Base-by-base conservation (phyloP, 1,140 invertebrate species). In the Schlechtendalia chinensis region DNA sequence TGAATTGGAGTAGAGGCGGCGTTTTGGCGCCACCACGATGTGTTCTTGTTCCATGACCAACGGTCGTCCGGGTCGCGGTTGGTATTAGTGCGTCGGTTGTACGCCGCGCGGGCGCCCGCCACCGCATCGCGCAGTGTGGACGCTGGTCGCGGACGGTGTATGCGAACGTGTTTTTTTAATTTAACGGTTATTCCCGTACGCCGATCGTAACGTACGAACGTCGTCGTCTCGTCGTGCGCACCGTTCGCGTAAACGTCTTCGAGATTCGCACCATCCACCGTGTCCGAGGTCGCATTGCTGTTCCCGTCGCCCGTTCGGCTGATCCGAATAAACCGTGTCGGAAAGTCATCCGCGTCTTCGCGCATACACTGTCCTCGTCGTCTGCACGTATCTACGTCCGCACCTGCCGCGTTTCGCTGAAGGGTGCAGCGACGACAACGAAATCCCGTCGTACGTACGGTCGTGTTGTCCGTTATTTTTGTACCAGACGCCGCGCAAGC, bases 161-260 rank as follows among this genome's bases (percentile, higher is more conserved):
- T 63, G 16, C 8, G 27, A 79, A 79, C 39, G 75, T 79, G 24
- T 63, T 39, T 45, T 74, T 77, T 79, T 24, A 79, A 79, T 79
- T 79, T 79, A 79, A 79, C 75, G 75, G 75, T 79, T 79, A 79
- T 61, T 79, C 16, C 61, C 17, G 75, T 59, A 6, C 32, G 27
- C 50, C 27, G 14, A 17, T 4, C n/a, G 72, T 39, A 39, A n/a
- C n/a, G 32, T 39, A 39, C 32, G 32, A 39, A 39, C 32, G 32
- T 39, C 32, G n/a, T 39, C 32, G 32, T 39, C 32, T 39, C 8
- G 8, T 3, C 32, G 65, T 17, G 45, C 39, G 14, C 47, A 17
- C n/a, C 53, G 47, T 54, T 5, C 22, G 65, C 5, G 32, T 39
- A 39, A n/a, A 39, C n/a, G 65, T 39, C 32, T 39, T 47, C n/a